Percentiles rank a stretch among this genome's conserved stretches.
Evolutionary conservation across 2,797 vertebrate species (phyloP).

Genomic region (Spizella passerina): DNA sequence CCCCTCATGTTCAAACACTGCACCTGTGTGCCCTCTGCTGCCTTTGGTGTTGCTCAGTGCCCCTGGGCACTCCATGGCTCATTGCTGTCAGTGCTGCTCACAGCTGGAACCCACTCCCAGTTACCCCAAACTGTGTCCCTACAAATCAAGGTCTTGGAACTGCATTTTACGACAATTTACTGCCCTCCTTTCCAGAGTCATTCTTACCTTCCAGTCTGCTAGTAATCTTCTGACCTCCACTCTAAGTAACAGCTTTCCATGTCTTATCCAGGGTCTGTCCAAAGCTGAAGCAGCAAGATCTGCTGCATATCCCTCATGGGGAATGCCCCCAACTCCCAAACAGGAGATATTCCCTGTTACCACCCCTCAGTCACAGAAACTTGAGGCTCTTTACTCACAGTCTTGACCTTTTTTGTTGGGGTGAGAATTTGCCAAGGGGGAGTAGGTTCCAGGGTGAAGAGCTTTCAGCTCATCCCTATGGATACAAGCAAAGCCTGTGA

Average conservation of each 20-base stretch:
- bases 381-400: neutral
- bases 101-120: neutral
- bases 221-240: neutral
- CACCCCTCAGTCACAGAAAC: accelerated
- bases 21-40: neutral
- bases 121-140: neutral
- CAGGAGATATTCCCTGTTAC: neutral
- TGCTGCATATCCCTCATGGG: neutral
- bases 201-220: neutral
- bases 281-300: neutral
- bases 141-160: neutral
- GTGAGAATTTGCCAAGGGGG: neutral
- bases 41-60: neutral
- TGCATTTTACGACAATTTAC: neutral
- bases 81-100: neutral
- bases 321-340: neutral
- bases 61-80: neutral
- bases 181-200: neutral
- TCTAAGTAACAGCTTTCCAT: neutral
- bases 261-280: neutral
- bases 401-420: neutral
- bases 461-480: neutral
- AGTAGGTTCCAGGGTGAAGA: neutral
- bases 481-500: neutral
- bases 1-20: neutral